Evolutionary conservation across 2,888 invertebrate species (phyloP).

Genomic region (Ligdia adustata): DNA sequence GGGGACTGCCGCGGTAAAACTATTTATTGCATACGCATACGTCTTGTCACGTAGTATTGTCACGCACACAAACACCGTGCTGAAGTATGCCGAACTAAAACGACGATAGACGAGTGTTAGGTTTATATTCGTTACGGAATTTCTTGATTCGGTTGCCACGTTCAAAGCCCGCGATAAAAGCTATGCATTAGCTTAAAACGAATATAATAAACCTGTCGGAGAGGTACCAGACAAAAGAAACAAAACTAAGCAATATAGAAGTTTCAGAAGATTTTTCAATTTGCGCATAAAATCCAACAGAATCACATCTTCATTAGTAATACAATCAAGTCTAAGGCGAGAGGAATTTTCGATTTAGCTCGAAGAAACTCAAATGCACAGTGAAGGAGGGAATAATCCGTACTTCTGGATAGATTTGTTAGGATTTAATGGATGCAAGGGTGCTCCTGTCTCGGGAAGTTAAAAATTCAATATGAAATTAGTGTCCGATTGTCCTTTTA

Average conservation of each 20-base stretch:
- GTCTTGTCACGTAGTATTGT: neutral
- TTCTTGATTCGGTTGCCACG: too few species aligned
- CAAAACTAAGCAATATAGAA: constrained; percentile 43
- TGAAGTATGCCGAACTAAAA: too few species aligned
- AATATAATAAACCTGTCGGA: too few species aligned
- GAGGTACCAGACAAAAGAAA: constrained; percentile 7
- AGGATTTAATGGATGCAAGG: constrained; percentile 36
- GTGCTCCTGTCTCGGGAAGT: constrained; percentile 20
- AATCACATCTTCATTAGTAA: constrained; percentile 67
- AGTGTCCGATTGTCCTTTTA: constrained; percentile 32
- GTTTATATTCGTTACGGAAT: too few species aligned
- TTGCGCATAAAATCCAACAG: constrained; percentile 55
- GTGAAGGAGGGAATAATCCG: constrained; percentile 31
- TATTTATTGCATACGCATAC: too few species aligned
- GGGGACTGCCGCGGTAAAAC: too few species aligned
- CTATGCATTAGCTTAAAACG: too few species aligned
- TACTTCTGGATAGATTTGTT: constrained; percentile 29
- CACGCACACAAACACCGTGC: neutral
- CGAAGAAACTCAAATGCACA: constrained; percentile 47
- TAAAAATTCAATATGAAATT: constrained; percentile 39
- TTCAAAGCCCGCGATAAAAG: too few species aligned
- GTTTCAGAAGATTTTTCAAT: constrained; percentile 58
- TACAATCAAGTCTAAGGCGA: constrained; percentile 58
- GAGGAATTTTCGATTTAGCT: constrained; percentile 56
- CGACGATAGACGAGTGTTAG: too few species aligned